Evolutionary conservation across 2,888 invertebrate genomes (phyloP), one percentile per base, ranked within the genome.

Genomic region (Eurytoma californica): DNA sequence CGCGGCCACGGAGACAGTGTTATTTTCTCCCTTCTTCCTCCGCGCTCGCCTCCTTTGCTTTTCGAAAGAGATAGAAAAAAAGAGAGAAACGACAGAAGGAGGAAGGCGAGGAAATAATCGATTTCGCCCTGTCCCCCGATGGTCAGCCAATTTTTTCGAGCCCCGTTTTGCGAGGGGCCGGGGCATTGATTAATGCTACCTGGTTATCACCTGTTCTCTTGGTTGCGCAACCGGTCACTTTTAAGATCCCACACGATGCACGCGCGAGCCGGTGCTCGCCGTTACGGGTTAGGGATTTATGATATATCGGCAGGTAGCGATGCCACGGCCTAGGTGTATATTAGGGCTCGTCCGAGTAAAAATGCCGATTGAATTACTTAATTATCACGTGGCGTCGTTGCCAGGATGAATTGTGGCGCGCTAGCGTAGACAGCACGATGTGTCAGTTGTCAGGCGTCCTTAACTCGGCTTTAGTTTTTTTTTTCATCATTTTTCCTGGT

Each of bases 201-300:
- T 73, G 72, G 61, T 78, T 78, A 78, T 78, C 78, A 78, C 78
- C 78, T 78, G 78, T 60, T 68, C 61, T 39, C 18, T n/a, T 4
- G n/a, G 61, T 77, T 72, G 67, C 67, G 78, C 55, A 78, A 78
- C 39, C 51, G 47, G 9, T 28, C 16, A 77, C 58, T 70, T 77
- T 65, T 65, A 57, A 55, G 77, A 30, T 67, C 80, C 75, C 80
- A 77, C 81, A 72, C 76, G 84, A 84, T 81, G 84, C 79, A 60
- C 81, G 84, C 79, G 58, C 76, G 76, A 16, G 24, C 24, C 24
- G 24, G 24, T 24, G 24, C 2, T 24, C 18, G 61, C 61, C 20
- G 9, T 18, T 78, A 72, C 72, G 60, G 61, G 67, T 67, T 53
- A 9, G 61, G 67, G 53, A 78, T 78, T 78, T 78, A 78, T 72